Conservation (phyloP, 2,113 vertebrate genomes). For the Apodemus speciosus region DNA sequence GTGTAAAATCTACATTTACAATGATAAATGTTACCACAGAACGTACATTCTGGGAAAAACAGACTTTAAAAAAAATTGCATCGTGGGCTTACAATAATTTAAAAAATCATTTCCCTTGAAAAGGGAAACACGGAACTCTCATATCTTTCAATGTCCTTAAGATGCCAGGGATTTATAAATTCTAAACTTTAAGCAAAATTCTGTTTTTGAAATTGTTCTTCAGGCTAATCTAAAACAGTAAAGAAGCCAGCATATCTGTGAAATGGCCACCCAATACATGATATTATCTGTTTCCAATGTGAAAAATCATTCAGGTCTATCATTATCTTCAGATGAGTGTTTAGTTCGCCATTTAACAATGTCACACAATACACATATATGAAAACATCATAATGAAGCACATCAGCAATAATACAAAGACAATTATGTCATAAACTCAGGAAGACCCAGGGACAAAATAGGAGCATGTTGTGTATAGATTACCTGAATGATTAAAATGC, state of each 20-base stretch:
- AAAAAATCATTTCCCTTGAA: slow-evolving; percentile 54
- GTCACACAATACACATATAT: slow-evolving; percentile 30
- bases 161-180: slow-evolving; percentile 38
- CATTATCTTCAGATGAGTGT: slow-evolving; percentile 57
- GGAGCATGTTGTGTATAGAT: neutral
- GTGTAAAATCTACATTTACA: slow-evolving; percentile 66
- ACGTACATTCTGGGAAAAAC: slow-evolving; percentile 72
- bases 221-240: slow-evolving; percentile 17
- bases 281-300: neutral
- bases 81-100: slow-evolving; percentile 41
- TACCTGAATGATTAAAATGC: neutral
- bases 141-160: slow-evolving; percentile 57
- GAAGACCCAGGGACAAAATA: neutral
- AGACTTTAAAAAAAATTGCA: neutral
- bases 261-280: neutral
- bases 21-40: slow-evolving; percentile 78
- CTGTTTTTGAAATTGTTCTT: neutral
- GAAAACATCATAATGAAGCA: neutral
- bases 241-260: slow-evolving; percentile 19
- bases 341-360: slow-evolving; percentile 2
- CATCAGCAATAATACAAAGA: neutral
- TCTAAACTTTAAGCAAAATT: neutral
- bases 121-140: slow-evolving; percentile 64
- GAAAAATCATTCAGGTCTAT: slow-evolving; percentile 57
- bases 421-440: neutral